A percentile compares a stretch with the other conserved stretches of the same genome.
These are phyloP conservation scores for Chelmon rostratus DNA, from an alignment of 2,797 vertebrate genomes.

Conservation along the genomic window DNA sequence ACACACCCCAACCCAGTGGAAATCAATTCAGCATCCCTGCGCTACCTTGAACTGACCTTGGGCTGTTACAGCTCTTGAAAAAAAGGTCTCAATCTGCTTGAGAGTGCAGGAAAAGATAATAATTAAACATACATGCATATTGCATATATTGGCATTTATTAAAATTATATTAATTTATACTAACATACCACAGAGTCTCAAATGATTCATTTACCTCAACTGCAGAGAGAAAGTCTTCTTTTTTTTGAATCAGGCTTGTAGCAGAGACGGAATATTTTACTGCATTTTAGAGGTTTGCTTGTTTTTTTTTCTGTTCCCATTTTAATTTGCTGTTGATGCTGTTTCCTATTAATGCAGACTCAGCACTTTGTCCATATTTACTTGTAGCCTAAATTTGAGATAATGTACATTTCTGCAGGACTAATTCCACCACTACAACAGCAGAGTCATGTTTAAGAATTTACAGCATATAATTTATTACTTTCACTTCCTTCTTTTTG, in stretches of 20 bases:
- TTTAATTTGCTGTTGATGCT: not conserved
- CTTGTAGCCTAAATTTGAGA: not conserved
- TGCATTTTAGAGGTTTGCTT: not conserved
- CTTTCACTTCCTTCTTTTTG: not conserved
- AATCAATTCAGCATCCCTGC: constrained; percentile 39
- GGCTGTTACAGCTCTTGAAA: not conserved
- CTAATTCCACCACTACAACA: not conserved
- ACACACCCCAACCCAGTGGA: not conserved
- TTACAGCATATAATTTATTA: too few species aligned
- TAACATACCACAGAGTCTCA: not conserved
- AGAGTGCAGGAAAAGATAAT: not conserved
- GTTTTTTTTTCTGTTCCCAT: not conserved
- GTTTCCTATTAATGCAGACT: not conserved
- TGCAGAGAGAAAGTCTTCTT: not conserved
- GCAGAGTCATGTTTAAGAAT: not conserved
- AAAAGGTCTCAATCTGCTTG: not conserved
- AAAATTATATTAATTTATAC: not conserved
- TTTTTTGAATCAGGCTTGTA: not conserved
- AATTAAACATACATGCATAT: not conserved
- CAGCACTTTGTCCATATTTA: not conserved
- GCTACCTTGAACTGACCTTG: constrained; percentile 47
- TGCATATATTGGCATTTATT: not conserved
- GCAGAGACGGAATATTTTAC: not conserved
- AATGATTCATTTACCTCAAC: not conserved
- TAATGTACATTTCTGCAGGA: not conserved